Conservation (phyloP, 2,888 invertebrate genomes). For the Blomia tropicalis region DNA sequence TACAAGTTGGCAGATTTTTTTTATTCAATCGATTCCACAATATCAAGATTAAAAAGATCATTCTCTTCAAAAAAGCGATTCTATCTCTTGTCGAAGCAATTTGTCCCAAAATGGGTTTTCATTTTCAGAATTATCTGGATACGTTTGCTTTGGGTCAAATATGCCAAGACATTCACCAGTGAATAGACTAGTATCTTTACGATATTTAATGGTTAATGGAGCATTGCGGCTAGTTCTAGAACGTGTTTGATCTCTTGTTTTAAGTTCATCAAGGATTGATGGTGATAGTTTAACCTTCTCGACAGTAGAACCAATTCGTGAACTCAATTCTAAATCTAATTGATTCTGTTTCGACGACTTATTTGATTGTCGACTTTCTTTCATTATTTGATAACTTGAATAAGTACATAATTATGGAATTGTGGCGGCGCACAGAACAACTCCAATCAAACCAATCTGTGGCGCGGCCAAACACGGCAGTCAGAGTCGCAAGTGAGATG, state of each 20-base stretch:
- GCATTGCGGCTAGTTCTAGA: not conserved
- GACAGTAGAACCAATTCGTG: slow-evolving; percentile 3
- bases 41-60: slow-evolving; percentile 34
- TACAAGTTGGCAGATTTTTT: too few species aligned
- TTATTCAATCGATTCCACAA: not conserved
- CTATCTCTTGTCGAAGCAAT: slow-evolving; percentile 50
- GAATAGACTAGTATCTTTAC: slow-evolving; percentile 7
- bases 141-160: slow-evolving; percentile 17
- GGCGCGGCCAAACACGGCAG: too few species aligned
- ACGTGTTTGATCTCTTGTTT: too few species aligned
- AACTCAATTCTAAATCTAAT: not conserved
- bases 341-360: not conserved
- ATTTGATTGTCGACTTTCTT: not conserved
- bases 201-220: not conserved
- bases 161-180: slow-evolving; percentile 12
- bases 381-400: slow-evolving; percentile 17
- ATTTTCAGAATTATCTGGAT: slow-evolving; percentile 16
- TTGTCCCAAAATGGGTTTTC: slow-evolving; percentile 50
- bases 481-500: too few species aligned
- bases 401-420: too few species aligned
- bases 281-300: not conserved
- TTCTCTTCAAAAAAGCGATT: slow-evolving; percentile 72
- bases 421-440: too few species aligned
- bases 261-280: too few species aligned
- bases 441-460: too few species aligned